A percentile compares a stretch with the other conserved stretches of the same genome.
phyloP scores from a whole-genome alignment of 1,140 invertebrate species.

The Calliopsis andreniformis region DNA sequence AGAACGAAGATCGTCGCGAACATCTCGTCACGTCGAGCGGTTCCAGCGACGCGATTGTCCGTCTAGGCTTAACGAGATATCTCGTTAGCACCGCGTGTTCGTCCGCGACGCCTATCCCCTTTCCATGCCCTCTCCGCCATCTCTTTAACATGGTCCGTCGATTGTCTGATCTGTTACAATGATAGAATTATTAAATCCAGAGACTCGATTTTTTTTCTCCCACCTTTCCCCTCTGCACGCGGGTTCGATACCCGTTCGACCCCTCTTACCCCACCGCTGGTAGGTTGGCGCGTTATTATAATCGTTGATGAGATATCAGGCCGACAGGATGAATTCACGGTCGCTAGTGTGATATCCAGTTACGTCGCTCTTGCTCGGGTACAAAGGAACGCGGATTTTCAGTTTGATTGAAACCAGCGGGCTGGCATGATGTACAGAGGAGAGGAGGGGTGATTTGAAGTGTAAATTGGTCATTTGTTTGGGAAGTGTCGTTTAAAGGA shows the following conservation, averaged over 20 bases:
- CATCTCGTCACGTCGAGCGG: slow-evolving; percentile 43
- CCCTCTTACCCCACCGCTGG: too few relatives aligned
- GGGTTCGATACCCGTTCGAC: too few relatives aligned
- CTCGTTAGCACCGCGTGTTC: slow-evolving; percentile 59
- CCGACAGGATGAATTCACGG: slow-evolving; percentile 9
- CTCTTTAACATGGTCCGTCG: slow-evolving; percentile 11
- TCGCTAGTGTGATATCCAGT: slow-evolving; percentile 29
- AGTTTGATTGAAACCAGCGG: slow-evolving; percentile 18
- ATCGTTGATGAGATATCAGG: slow-evolving; percentile 23
- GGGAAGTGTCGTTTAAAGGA: too few relatives aligned
- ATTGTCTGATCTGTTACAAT: slow-evolving; percentile 39
- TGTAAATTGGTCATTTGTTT: too few relatives aligned
- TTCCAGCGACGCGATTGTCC: slow-evolving; percentile 48
- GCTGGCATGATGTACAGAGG: too few relatives aligned
- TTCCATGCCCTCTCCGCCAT: background rate
- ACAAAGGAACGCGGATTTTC: too few relatives aligned
- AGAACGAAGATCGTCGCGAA: slow-evolving; percentile 54
- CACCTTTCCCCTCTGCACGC: background rate
- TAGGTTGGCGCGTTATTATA: slow-evolving; percentile 20
- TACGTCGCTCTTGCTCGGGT: too few relatives aligned
- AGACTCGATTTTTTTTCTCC: background rate
- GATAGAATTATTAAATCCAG: slow-evolving; percentile 60
- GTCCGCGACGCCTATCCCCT: background rate
- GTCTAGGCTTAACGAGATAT: slow-evolving; percentile 63
- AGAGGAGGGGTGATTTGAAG: too few relatives aligned